A percentile compares a stretch with the other conserved stretches of the same genome.
Evolutionary conservation across 1,140 invertebrate genomes (phyloP).

Genomic region (Drosophila bocqueti): DNA sequence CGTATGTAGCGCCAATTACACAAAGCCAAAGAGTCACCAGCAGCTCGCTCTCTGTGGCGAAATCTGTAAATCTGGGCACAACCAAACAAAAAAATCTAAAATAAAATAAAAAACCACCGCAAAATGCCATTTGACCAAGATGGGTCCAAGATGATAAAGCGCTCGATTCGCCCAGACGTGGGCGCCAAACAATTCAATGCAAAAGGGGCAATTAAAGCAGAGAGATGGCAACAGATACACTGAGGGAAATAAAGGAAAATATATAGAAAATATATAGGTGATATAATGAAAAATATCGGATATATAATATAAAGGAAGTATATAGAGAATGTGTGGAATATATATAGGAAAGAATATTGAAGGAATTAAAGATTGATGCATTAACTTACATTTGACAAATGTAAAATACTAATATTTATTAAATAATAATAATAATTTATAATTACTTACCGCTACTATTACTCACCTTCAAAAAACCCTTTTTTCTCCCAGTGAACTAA

Average conservation of each 20-base stretch:
- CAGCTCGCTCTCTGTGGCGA: constrained; percentile 36
- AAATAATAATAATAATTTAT: too few species aligned
- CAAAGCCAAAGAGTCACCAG: constrained; percentile 37
- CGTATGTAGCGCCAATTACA: constrained; percentile 73
- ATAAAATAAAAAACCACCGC: constrained; percentile 26
- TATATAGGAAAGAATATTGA: too few species aligned
- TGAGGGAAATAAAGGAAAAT: background rate
- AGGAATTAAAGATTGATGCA: too few species aligned
- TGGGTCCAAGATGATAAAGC: constrained; percentile 59
- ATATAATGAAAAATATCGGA: too few species aligned
- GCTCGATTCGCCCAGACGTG: constrained; percentile 52
- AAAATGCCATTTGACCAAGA: constrained; percentile 73
- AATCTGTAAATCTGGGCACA: constrained; percentile 68
- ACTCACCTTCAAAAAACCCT: too few species aligned
- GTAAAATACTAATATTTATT: too few species aligned
- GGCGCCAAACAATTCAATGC: constrained; percentile 67
- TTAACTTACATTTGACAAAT: too few species aligned
- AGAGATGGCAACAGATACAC: constrained; percentile 7
- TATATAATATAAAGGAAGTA: too few species aligned
- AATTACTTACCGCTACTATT: too few species aligned
- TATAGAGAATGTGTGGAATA: too few species aligned
- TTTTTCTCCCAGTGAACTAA: background rate
- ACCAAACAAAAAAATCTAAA: constrained; percentile 8
- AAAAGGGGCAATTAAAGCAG: constrained; percentile 66
- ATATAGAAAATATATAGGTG: too few species aligned